Conservation (phyloP, 2,113 vertebrate species). For the Cepphus grylle region DNA sequence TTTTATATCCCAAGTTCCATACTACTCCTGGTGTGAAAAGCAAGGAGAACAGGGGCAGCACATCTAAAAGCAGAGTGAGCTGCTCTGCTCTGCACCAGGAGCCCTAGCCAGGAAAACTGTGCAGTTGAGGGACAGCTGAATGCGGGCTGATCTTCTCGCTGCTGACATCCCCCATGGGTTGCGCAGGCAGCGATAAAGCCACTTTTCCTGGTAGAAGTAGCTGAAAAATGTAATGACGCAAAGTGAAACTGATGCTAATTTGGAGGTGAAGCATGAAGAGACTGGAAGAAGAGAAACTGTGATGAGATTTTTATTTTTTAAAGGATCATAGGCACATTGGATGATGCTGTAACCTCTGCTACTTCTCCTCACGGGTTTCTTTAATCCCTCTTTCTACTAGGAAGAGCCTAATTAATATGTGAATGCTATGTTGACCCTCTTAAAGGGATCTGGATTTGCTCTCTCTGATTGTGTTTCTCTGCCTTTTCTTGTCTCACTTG, state of each 20-base stretch:
- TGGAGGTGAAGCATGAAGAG: conserved; percentile 24
- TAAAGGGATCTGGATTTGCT: neutral
- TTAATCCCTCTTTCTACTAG: neutral
- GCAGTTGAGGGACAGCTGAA: neutral
- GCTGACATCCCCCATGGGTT: neutral
- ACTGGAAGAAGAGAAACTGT: neutral
- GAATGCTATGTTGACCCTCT: neutral
- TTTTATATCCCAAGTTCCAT: neutral
- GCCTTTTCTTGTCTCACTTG: neutral
- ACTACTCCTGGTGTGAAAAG: neutral
- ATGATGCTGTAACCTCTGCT: neutral
- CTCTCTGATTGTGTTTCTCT: neutral
- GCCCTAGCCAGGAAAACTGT: neutral
- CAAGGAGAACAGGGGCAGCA: neutral
- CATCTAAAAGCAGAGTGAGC: neutral
- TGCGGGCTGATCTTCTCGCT: accelerated
- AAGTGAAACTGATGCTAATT: conserved; percentile 1
- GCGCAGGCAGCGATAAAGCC: neutral
- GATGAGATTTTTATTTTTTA: neutral
- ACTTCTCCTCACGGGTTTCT: neutral
- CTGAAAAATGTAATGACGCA: neutral
- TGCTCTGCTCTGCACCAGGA: neutral
- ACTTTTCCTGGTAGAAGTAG: neutral
- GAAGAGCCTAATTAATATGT: neutral
- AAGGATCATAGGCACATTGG: neutral